Conservation (phyloP, 2,113 vertebrate species). For the Micromys minutus region DNA sequence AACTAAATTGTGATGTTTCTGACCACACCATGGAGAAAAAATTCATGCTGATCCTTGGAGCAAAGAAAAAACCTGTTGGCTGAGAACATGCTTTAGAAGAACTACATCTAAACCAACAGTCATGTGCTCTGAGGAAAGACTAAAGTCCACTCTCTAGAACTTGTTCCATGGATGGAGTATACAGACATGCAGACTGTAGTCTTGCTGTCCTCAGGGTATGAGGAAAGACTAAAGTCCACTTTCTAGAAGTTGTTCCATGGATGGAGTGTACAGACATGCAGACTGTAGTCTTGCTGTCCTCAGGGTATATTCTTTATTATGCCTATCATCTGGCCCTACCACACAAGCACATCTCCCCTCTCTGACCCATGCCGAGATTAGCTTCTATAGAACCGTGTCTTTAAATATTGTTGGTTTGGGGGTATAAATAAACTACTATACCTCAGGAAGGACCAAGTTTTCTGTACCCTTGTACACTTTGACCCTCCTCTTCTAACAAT, state of each 20-base stretch:
- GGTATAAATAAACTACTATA: neutral
- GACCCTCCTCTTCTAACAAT: neutral
- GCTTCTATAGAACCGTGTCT: neutral
- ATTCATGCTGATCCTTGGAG: neutral
- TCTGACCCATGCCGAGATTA: neutral
- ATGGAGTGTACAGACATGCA: neutral
- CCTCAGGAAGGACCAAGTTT: neutral
- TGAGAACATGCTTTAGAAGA: neutral
- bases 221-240: neutral
- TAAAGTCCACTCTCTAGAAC: neutral
- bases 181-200: neutral
- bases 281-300: neutral
- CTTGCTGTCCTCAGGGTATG: no score
- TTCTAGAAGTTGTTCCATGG: neutral
- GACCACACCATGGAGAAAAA: neutral
- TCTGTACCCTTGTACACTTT: neutral
- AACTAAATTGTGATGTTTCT: constrained; percentile 21
- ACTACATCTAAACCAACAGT: neutral
- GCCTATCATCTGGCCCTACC: neutral
- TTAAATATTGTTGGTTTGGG: neutral
- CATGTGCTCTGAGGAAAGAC: neutral
- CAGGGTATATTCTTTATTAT: neutral
- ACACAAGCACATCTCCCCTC: neutral
- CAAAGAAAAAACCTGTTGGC: neutral
- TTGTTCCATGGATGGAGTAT: neutral